Evolutionary conservation across 2,797 vertebrate genomes (phyloP).

Genomic region (Eulemur albifrons): DNA sequence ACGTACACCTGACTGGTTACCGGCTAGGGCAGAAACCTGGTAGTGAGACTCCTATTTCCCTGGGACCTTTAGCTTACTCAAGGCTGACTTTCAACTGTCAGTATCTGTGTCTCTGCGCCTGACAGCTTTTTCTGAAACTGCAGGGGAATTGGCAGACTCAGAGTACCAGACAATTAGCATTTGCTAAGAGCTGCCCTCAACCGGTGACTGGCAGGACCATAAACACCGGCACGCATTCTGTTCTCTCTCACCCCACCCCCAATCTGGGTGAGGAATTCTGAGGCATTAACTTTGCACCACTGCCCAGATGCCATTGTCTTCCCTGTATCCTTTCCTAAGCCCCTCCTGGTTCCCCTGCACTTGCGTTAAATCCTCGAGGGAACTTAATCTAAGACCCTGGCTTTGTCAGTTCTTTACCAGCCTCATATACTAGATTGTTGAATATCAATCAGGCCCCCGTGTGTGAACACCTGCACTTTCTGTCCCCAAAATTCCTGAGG

Average conservation of each 20-base stretch:
- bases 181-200: not conserved
- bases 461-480: fast-evolving
- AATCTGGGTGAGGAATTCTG: not conserved
- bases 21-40: not conserved
- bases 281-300: not conserved
- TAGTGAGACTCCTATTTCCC: not conserved
- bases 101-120: not conserved
- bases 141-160: not conserved
- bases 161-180: not conserved
- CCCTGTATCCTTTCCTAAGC: not conserved
- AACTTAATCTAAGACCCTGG: not conserved
- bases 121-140: not conserved
- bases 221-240: not conserved
- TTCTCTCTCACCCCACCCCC: fast-evolving
- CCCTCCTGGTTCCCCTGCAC: not conserved
- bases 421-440: not conserved
- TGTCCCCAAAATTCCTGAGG: not conserved
- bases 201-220: not conserved
- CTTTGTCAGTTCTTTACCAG: not conserved
- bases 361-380: not conserved
- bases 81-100: not conserved
- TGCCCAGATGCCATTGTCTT: not conserved
- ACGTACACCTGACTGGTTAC: not conserved
- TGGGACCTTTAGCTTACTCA: not conserved
- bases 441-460: not conserved